Evolutionary conservation across 2,113 vertebrate genomes (phyloP).

Genomic region (Donacobius atricapilla): DNA sequence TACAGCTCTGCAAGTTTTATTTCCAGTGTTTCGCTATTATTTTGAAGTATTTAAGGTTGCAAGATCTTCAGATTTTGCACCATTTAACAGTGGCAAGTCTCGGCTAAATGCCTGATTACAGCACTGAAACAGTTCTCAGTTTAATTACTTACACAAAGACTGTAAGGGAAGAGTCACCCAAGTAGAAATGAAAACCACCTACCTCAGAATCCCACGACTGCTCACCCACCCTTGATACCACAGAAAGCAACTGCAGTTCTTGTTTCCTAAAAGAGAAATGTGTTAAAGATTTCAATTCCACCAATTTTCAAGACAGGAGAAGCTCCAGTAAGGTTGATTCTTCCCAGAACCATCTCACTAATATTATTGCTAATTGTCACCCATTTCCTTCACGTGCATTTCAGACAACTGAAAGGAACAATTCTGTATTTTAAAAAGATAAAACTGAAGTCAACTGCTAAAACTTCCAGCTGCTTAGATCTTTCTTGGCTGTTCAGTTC

Average conservation of each 20-base stretch:
- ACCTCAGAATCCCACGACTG: fast-evolving
- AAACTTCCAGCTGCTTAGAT: not conserved
- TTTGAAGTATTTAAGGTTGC: not conserved
- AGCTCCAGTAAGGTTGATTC: not conserved
- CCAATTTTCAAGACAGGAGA: not conserved
- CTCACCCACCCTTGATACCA: not conserved
- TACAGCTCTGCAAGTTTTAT: not conserved
- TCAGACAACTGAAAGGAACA: not conserved
- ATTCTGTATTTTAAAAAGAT: not conserved
- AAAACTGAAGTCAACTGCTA: not conserved
- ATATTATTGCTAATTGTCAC: not conserved
- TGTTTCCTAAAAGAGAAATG: not conserved
- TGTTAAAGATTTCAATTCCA: not conserved
- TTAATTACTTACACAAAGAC: not conserved
- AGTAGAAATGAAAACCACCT: not conserved
- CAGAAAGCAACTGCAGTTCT: not conserved
- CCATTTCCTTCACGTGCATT: not conserved
- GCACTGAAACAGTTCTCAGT: not conserved
- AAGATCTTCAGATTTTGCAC: not conserved
- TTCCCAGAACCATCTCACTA: not conserved
- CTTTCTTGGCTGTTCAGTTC: not conserved
- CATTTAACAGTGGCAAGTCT: not conserved
- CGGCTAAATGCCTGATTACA: not conserved
- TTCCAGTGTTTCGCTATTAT: not conserved
- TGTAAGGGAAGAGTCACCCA: not conserved